A percentile compares a stretch with the other conserved stretches of the same genome.
Conservation (phyloP, 2,113 vertebrate species). For the Aegypius monachus region DNA sequence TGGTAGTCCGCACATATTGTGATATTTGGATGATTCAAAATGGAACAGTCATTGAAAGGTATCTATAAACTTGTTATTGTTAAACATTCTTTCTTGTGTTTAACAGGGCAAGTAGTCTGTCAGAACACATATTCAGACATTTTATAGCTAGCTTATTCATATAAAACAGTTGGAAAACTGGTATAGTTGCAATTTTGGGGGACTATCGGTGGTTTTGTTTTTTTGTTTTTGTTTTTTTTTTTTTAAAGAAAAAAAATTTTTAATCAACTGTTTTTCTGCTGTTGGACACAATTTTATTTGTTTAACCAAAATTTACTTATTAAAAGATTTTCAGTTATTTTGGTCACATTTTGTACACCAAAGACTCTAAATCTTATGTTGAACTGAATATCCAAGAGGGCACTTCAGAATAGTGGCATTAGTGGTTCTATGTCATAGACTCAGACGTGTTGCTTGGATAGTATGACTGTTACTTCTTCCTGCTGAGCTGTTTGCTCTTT, state of each 20-base stretch:
- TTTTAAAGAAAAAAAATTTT: neutral
- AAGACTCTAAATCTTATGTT: neutral
- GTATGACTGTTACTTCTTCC: neutral
- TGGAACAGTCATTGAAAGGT: constrained; percentile 98
- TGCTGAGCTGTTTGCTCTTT: neutral
- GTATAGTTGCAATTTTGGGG: neutral
- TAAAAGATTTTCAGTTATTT: neutral
- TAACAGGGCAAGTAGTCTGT: neutral
- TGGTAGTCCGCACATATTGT: constrained; percentile 93
- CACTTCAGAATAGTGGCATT: neutral
- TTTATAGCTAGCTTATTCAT: neutral
- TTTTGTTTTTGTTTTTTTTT: neutral
- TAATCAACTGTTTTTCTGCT: neutral
- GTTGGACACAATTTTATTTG: neutral
- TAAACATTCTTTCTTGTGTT: neutral
- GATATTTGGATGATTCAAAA: constrained; percentile 99
- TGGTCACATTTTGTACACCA: neutral
- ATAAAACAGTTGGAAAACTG: neutral
- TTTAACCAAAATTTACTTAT: neutral
- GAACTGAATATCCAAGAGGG: neutral
- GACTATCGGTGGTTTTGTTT: neutral
- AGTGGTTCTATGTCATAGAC: neutral
- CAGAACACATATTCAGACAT: neutral
- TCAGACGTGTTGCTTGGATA: neutral
- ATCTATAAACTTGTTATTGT: neutral